Evolutionary conservation across 1,140 invertebrate genomes (phyloP).

Genomic region (Campoletis sonorensis): DNA sequence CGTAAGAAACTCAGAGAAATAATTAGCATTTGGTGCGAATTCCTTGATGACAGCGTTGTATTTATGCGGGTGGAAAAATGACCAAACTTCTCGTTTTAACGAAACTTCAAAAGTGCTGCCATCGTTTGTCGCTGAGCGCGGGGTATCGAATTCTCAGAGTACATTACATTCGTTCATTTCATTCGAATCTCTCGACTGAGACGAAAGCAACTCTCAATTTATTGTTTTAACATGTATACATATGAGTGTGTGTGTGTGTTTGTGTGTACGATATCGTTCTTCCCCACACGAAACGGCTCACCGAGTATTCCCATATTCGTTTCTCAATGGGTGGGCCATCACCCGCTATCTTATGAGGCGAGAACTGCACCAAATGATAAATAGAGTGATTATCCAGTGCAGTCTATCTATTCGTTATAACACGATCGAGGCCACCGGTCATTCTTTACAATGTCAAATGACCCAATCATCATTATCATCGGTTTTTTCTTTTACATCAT

Average conservation of each 20-base stretch:
- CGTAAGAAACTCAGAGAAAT: not conserved
- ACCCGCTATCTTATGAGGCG: constrained; percentile 57
- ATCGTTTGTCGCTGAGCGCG: constrained; percentile 43
- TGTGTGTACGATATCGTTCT: not conserved
- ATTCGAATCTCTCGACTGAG: not conserved
- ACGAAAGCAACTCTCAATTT: constrained; percentile 24
- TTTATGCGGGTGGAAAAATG: not conserved
- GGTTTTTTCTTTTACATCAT: constrained; percentile 36
- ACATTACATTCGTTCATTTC: constrained; percentile 24
- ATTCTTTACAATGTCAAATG: constrained; percentile 52
- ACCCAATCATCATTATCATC: constrained; percentile 67
- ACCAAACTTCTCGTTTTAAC: not conserved
- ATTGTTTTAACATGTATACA: constrained; percentile 3
- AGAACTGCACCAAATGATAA: constrained; percentile 67
- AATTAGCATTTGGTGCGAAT: not conserved
- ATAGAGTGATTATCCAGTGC: constrained; percentile 68
- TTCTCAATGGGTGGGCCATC: constrained; percentile 63
- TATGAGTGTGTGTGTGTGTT: not conserved
- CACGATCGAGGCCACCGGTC: constrained; percentile 35
- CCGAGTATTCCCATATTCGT: constrained; percentile 39
- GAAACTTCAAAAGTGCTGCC: not conserved
- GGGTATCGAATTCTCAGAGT: constrained; percentile 51
- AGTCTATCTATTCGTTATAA: constrained; percentile 46
- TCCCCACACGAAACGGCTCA: not conserved
- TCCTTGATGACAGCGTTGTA: not conserved